A percentile compares a stretch with the other conserved stretches of the same genome.
These are phyloP conservation scores for Isurus oxyrinchus DNA, from an alignment of 2,113 vertebrate species.

Conservation along the genomic window DNA sequence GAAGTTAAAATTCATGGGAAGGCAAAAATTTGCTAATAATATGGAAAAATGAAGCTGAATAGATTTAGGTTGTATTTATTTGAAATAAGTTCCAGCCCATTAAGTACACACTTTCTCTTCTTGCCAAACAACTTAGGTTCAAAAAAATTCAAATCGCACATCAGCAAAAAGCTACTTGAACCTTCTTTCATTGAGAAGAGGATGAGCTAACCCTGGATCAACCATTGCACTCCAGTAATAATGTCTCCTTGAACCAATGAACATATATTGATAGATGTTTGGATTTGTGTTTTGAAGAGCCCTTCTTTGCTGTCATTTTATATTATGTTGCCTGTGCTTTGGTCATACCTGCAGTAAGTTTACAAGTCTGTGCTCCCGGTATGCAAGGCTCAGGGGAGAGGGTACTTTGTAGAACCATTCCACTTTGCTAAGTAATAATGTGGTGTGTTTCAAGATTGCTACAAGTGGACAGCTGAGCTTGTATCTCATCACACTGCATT, in stretches of 20 bases:
- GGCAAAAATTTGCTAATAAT: no score
- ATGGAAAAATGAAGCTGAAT: no score
- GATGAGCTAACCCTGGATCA: no score
- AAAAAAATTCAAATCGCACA: no score
- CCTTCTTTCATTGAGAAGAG: no score
- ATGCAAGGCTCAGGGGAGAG: neutral
- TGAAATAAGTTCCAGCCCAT: no score
- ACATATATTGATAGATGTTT: neutral
- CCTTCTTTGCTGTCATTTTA: neutral
- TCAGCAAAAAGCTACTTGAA: no score
- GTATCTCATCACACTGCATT: neutral
- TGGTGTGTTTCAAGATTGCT: neutral
- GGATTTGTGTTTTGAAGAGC: neutral
- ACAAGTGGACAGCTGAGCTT: neutral
- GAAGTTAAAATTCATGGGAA: no score
- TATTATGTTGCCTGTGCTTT: neutral
- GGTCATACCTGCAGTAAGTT: neutral
- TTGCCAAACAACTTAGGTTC: no score
- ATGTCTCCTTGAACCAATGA: neutral
- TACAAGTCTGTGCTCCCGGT: neutral
- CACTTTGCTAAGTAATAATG: neutral
- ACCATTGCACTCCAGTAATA: neutral
- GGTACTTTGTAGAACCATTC: neutral
- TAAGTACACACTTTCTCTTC: no score
- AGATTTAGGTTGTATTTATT: no score